Evolutionary conservation across 2,113 vertebrate species (phyloP).

Genomic region (Rynchops niger): DNA sequence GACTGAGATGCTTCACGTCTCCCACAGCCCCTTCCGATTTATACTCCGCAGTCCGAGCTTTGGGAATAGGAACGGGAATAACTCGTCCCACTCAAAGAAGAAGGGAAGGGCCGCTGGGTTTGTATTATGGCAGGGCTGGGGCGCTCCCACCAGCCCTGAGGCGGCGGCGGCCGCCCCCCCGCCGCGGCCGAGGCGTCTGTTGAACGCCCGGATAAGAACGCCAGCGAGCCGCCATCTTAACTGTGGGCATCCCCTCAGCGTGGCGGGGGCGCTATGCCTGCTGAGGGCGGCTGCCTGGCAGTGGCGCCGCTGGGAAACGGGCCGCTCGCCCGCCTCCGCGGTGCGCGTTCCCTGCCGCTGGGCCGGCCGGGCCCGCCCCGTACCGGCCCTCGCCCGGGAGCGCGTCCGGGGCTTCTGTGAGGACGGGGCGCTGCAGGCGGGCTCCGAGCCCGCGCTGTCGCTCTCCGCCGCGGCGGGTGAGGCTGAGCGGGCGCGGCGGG

Average conservation of each 20-base stretch:
- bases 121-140: fast-evolving
- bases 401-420: not conserved
- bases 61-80: fast-evolving
- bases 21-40: fast-evolving
- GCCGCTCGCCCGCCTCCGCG: no score
- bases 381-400: not conserved
- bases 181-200: fast-evolving
- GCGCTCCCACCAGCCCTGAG: not conserved
- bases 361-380: not conserved
- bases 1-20: fast-evolving
- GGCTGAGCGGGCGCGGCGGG: not conserved
- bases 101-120: fast-evolving
- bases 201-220: fast-evolving
- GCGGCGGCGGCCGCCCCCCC: not conserved
- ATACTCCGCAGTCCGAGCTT: fast-evolving
- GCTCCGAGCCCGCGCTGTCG: not conserved
- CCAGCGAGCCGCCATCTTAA: not conserved
- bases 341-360: no score
- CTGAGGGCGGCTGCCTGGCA: not conserved
- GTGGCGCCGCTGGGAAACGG: fast-evolving
- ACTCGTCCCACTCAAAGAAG: fast-evolving
- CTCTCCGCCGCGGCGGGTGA: not conserved
- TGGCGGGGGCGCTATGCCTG: not conserved
- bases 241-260: not conserved
- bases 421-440: not conserved